phyloP scores from a whole-genome alignment of 2,888 invertebrate genomes.

The Pollenia amentaria region DNA sequence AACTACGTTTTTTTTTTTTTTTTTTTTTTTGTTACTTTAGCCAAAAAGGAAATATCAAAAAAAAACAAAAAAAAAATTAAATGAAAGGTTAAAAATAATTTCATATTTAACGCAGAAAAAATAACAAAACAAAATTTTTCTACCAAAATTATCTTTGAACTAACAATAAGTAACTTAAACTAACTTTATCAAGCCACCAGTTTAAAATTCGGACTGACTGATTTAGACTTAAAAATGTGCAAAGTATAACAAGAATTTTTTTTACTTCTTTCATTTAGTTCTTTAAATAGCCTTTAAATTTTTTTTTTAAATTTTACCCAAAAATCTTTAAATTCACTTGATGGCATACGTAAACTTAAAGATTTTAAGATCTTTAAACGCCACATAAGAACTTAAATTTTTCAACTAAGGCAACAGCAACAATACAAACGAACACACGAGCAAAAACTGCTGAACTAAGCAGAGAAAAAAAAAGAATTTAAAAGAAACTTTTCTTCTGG shows the following conservation, averaged over 20 bases:
- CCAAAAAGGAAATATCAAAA: conserved; percentile 23
- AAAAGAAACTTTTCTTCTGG: conserved; percentile 70
- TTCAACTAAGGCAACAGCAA: conserved; percentile 51
- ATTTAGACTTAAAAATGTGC: not conserved
- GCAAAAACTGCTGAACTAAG: conserved; percentile 68
- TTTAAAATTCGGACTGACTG: not conserved
- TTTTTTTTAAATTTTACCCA: not conserved
- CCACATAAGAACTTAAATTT: conserved; percentile 61
- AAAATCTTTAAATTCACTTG: conserved; percentile 53
- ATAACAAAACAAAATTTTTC: not conserved
- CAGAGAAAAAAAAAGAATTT: conserved; percentile 38
- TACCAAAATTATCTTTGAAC: not conserved
- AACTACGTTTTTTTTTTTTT: not conserved
- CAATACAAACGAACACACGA: conserved; percentile 41
- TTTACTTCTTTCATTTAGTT: conserved; percentile 7
- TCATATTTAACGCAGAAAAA: conserved; percentile 27
- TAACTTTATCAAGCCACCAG: not conserved
- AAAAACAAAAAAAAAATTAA: not conserved
- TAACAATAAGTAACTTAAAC: not conserved
- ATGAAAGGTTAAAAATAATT: conserved; percentile 45
- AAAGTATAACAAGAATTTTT: not conserved
- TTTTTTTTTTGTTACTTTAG: not conserved
- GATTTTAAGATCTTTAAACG: conserved; percentile 66
- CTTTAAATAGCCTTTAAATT: conserved; percentile 17
- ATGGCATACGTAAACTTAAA: conserved; percentile 49